Evolutionary conservation across 1,140 invertebrate genomes (phyloP), one percentile per base, ranked within the genome.

Genomic region (Dryas iulia): DNA sequence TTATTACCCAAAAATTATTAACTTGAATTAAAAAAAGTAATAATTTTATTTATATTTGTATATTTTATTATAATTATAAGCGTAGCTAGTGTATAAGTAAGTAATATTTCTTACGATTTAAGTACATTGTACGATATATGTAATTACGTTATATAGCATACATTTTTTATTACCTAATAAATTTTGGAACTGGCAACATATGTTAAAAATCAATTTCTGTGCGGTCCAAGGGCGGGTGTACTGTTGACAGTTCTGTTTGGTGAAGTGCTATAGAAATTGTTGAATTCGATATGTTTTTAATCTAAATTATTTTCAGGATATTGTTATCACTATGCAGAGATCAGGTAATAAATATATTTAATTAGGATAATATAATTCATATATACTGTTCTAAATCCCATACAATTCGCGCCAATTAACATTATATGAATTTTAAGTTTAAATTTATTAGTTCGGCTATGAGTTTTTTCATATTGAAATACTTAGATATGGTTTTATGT

Each of bases 131-230:
- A n/a, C n/a, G n/a, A n/a, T n/a, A n/a, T n/a, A n/a, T n/a, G n/a
- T n/a, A n/a, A n/a, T n/a, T n/a, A n/a, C n/a, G n/a, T n/a, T n/a
- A n/a, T n/a, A n/a, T n/a, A n/a, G n/a, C n/a, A n/a, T n/a, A n/a
- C n/a, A n/a, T 10, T 47, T 18, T 1, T 21, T 47, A 18, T 47
- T 47, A 47, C 14, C 6, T 47, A 47, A 47, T 7, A 8, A 7
- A 21, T 47, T 47, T 47, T 47, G 39, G 2, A 21, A 47, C 59
- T 88, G 83, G 89, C 82, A 89, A 86, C 65, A 77, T 79, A 66
- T 83, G 2, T 79, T 81, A 91, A 92, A 92, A 92, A 92, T 92
- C 90, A 92, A 92, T 92, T 91, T 85, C 82, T 87, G 78, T 83
- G 84, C 82, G 84, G 78, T 78, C 71, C 82, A 83, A 89, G 91